phyloP scores from a whole-genome alignment of 2,113 vertebrate species.

The Baryphthengus martii region DNA sequence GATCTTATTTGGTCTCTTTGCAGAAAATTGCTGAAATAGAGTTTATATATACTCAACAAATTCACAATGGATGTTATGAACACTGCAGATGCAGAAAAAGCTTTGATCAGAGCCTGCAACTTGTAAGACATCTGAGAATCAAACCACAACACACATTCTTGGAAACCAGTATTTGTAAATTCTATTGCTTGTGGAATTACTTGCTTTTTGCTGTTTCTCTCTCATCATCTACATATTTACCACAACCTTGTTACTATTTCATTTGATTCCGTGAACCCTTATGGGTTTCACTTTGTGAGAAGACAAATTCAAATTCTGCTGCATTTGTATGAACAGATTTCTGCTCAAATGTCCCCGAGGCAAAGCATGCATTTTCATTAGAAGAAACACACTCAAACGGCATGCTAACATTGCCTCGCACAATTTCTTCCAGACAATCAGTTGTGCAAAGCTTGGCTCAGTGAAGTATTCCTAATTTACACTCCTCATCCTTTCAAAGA shows the following conservation, averaged over 20 bases:
- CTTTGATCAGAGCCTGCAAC: slow-evolving; percentile 12
- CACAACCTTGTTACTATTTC: not conserved
- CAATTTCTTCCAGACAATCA: not conserved
- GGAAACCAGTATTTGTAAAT: not conserved
- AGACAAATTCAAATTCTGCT: slow-evolving; percentile 25
- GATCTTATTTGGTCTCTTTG: accelerated
- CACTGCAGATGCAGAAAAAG: not conserved
- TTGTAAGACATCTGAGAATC: slow-evolving; percentile 10
- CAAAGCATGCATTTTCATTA: not conserved
- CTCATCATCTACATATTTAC: not conserved
- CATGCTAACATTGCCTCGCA: not conserved
- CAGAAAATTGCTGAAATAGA: not conserved
- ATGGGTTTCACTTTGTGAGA: not conserved
- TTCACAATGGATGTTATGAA: not conserved
- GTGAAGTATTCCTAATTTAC: not conserved
- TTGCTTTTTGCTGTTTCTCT: not conserved
- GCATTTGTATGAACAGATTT: not conserved
- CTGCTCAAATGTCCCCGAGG: not conserved
- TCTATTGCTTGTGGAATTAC: not conserved
- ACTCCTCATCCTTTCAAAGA: not conserved
- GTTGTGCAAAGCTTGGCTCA: not conserved
- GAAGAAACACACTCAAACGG: not conserved
- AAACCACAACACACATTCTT: not conserved
- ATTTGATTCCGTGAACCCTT: not conserved
- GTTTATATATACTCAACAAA: not conserved